Base-by-base conservation (phyloP, 2,797 vertebrate species). In the Manis javanica region DNA sequence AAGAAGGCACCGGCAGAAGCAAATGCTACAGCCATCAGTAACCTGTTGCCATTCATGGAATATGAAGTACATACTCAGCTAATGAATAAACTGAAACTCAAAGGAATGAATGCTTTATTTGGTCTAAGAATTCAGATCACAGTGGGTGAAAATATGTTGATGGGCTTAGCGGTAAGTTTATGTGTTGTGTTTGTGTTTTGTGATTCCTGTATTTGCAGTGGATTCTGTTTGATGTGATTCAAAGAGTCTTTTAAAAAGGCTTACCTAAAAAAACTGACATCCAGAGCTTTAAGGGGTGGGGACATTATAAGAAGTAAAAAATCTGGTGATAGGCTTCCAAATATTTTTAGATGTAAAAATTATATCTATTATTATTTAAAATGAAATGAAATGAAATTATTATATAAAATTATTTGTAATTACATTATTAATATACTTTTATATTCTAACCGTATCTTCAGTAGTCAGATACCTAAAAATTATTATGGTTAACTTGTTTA, bases 31-130 rank as follows among this genome's bases (percentile, higher is more conserved):
- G 98, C 99, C 46, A 99, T 99, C 98, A 99, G 99, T 97, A 99
- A 99, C 98, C 98, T 99, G 93, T 96, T 99, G 97, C 99, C 99
- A 3, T 99, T 99, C 97, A 99, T 99, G 99, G 99, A 99, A 94
- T 99, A 99, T 24, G 99, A 99, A 98, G 98, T 99, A 10, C 99
- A 99, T 98, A 99, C 99, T 0, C 99, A 99, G 90, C 98, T 99
- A 96, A 99, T 99, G 99, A 99, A 99, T 98, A 99, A 99, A 78
- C 98, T 99, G 74, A 99, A 99, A 96, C 98, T 99, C 90, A 99
- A 99, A 53, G 99, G 99, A 96, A 99, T 99, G 99, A 99, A 99
- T 3, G 99, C 99, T 4, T 98, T 99, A 84, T 99, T 99, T 91
- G 99, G 99, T 34, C 98, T 99, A 13, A 99, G 99, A 92, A 99